A percentile compares a stretch with the other conserved stretches of the same genome.
phyloP scores from a whole-genome alignment of 2,113 vertebrate species.

The Paracanthobrama guichenoti region DNA sequence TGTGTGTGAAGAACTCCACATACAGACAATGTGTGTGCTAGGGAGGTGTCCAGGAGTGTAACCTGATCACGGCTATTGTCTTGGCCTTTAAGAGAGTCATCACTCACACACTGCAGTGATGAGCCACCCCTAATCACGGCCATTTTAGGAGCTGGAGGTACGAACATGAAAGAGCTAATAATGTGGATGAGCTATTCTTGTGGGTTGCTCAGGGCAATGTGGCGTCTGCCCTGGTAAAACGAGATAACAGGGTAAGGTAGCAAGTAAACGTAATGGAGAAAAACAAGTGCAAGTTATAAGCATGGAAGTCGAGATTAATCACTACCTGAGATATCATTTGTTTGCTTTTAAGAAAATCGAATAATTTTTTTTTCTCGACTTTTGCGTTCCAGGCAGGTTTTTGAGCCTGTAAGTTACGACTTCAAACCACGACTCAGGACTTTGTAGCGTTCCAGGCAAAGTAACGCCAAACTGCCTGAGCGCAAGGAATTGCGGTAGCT shows the following conservation, averaged over 20 bases:
- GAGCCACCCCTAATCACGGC: conserved; percentile 26
- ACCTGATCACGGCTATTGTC: conserved; percentile 56
- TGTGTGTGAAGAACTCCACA: conserved; percentile 26
- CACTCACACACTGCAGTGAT: conserved; percentile 43
- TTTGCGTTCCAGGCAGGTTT: no score
- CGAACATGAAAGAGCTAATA: conserved; percentile 49
- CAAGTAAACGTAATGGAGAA: not conserved
- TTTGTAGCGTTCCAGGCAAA: no score
- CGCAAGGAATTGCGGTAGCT: no score
- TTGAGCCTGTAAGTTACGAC: no score
- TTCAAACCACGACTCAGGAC: no score
- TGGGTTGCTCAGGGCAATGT: conserved; percentile 27
- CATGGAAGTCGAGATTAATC: not conserved
- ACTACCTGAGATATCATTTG: not conserved
- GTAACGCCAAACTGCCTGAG: no score
- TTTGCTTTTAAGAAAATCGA: not conserved
- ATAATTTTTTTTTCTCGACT: not conserved
- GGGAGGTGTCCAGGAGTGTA: conserved; percentile 47
- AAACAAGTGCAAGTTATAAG: not conserved
- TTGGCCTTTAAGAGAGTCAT: conserved; percentile 47
- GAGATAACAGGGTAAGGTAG: not conserved
- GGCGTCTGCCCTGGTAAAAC: not conserved
- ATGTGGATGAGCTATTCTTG: conserved; percentile 30
- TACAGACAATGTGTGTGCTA: conserved; percentile 27
- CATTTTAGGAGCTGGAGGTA: conserved; percentile 43